phyloP scores from a whole-genome alignment of 2,888 invertebrate genomes.

The Neoascia interrupta region DNA sequence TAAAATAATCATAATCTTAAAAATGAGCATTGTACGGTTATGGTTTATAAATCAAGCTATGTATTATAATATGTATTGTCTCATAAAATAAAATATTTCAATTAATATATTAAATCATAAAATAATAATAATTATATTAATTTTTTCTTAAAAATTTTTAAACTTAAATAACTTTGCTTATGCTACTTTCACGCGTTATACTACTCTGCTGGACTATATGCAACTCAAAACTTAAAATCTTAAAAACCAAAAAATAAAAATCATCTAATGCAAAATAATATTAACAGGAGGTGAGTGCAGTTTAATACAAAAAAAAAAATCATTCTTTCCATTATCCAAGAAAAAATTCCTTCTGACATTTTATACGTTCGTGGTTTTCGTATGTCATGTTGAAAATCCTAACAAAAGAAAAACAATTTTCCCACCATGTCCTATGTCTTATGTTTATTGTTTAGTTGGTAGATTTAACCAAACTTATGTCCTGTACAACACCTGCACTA shows the following conservation, averaged over 20 bases:
- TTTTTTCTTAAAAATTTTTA: constrained; percentile 5
- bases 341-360: constrained; percentile 12
- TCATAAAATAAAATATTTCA: too few species aligned
- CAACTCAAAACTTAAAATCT: constrained; percentile 45
- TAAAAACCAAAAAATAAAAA: constrained; percentile 35
- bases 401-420: constrained; percentile 14
- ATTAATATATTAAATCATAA: too few species aligned
- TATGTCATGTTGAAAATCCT: constrained; percentile 21
- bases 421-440: background rate
- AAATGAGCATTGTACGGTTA: constrained; percentile 5
- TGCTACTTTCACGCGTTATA: constrained; percentile 67
- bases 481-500: constrained; percentile 34
- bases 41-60: constrained; percentile 1
- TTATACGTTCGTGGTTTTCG: constrained; percentile 29
- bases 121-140: too few species aligned
- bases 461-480: constrained; percentile 2
- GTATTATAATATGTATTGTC: background rate
- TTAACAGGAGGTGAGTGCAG: constrained; percentile 68
- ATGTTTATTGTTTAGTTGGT: background rate
- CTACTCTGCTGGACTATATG: constrained; percentile 65
- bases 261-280: constrained; percentile 61
- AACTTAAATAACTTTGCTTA: constrained; percentile 54
- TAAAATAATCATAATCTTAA: background rate
- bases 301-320: constrained; percentile 28
- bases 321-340: background rate